phyloP scores from a whole-genome alignment of 2,113 vertebrate genomes.

The Pelusios castaneus region DNA sequence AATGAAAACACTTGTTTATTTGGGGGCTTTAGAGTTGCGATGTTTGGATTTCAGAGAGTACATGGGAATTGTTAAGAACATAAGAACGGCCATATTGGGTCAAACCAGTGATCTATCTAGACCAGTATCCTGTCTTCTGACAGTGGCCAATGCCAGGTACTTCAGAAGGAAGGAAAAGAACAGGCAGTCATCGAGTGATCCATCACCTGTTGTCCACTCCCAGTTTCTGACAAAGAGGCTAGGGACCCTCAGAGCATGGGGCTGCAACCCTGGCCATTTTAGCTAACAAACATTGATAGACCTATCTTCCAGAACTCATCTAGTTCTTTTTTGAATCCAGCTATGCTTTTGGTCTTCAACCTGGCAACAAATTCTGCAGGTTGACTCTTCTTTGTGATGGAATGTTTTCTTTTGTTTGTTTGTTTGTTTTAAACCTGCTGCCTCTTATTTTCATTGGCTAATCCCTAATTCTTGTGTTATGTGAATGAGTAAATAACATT shows the following conservation, averaged over 20 bases:
- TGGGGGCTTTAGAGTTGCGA: not conserved
- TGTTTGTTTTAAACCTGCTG: not conserved
- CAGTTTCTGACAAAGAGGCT: not conserved
- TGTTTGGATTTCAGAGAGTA: not conserved
- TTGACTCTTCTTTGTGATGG: not conserved
- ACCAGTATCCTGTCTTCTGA: not conserved
- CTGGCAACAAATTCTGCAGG: too few species aligned
- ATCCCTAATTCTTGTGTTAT: not conserved
- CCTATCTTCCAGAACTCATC: not conserved
- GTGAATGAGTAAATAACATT: not conserved
- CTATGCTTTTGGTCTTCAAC: not conserved
- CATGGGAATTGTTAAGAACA: not conserved
- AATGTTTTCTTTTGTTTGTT: not conserved
- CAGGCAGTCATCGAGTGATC: not conserved
- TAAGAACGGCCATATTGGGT: not conserved
- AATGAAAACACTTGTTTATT: not conserved
- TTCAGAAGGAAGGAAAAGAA: not conserved
- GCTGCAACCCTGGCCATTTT: not conserved
- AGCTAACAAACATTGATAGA: not conserved
- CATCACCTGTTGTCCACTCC: not conserved
- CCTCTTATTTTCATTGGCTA: not conserved
- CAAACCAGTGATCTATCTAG: not conserved
- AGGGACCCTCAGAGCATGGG: not conserved
- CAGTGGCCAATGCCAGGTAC: not conserved
- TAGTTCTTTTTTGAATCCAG: not conserved